phyloP scores from a whole-genome alignment of 2,888 invertebrate genomes.

The Ormyrus thymus region DNA sequence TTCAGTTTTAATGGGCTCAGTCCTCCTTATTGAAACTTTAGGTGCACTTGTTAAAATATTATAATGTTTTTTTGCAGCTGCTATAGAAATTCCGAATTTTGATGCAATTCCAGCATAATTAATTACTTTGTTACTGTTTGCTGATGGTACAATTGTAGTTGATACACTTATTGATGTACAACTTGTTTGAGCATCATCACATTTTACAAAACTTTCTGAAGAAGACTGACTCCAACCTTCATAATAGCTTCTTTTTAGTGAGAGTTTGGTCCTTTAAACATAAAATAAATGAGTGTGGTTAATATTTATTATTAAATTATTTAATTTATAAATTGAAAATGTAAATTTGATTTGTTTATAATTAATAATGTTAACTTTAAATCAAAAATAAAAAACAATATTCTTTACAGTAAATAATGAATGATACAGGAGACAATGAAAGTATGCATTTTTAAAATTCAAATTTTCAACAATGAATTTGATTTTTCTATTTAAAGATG shows the following conservation, averaged over 20 bases:
- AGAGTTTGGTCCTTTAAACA: neutral
- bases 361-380: neutral
- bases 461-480: no score
- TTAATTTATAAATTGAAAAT: neutral
- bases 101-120: constrained; percentile 14
- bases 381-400: neutral
- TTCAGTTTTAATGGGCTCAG: constrained; percentile 17
- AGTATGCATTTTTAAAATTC: no score
- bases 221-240: neutral
- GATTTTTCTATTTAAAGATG: no score
- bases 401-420: no score
- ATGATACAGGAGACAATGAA: no score
- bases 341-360: neutral
- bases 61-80: constrained; percentile 26
- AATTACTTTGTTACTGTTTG: neutral
- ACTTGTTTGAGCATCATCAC: constrained; percentile 9
- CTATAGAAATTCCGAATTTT: constrained; percentile 11
- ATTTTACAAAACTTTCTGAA: neutral
- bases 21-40: constrained; percentile 20
- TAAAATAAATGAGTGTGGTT: neutral
- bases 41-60: constrained; percentile 23
- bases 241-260: neutral
- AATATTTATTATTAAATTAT: neutral
- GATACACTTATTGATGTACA: neutral
- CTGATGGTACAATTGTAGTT: neutral